Evolutionary conservation across 1,140 invertebrate genomes (phyloP).

Genomic region (Danaus melanippus): DNA sequence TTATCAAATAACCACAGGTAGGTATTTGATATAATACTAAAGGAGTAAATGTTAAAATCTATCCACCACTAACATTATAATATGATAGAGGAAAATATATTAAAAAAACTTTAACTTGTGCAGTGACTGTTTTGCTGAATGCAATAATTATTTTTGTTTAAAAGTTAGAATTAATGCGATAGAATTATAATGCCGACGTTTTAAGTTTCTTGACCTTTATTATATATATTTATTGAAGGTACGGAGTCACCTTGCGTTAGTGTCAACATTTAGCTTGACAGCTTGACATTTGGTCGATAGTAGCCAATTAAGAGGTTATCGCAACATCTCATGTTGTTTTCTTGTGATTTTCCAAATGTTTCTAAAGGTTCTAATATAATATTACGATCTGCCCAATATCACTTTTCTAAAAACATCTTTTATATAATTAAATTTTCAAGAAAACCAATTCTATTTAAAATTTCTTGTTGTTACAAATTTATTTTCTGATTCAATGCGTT

Average conservation of each 20-base stretch:
- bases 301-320: conserved; percentile 14
- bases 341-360: conserved; percentile 17
- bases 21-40: too few relatives aligned
- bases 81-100: too few relatives aligned
- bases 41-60: too few relatives aligned
- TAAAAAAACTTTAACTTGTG: not conserved
- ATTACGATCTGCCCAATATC: too few relatives aligned
- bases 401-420: too few relatives aligned
- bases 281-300: conserved; percentile 9
- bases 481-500: too few relatives aligned
- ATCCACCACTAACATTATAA: too few relatives aligned
- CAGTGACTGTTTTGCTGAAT: conserved; percentile 6
- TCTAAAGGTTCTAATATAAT: not conserved
- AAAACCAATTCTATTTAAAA: not conserved
- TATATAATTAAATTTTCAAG: too few relatives aligned
- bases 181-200: not conserved
- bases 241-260: conserved; percentile 13
- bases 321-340: conserved; percentile 10
- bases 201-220: conserved; percentile 16
- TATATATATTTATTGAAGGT: conserved; percentile 8
- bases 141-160: conserved; percentile 7
- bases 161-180: conserved; percentile 12
- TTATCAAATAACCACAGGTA: too few relatives aligned
- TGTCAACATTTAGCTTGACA: conserved; percentile 19
- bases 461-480: not conserved